A percentile compares a stretch with the other conserved stretches of the same genome.
Conservation (phyloP, 2,113 vertebrate species). For the Neopipo cinnamomea region DNA sequence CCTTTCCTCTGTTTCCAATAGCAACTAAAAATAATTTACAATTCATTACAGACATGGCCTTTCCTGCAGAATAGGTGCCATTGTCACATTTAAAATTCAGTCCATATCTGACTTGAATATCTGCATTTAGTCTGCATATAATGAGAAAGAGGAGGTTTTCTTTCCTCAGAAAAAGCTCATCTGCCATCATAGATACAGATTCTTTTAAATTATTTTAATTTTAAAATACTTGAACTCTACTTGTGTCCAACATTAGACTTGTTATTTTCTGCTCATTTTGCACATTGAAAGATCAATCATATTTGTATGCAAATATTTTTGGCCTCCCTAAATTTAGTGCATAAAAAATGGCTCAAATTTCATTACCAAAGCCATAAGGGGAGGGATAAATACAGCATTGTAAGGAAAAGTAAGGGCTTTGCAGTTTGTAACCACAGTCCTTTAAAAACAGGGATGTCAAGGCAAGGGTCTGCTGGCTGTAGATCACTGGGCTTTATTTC, state of each 20-base stretch:
- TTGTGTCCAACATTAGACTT: neutral
- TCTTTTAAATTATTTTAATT: neutral
- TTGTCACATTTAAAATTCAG: neutral
- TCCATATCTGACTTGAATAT: neutral
- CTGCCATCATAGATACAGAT: neutral
- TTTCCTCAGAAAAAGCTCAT: neutral
- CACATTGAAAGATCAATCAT: neutral
- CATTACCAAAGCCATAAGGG: neutral
- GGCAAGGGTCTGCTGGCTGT: rapidly evolving
- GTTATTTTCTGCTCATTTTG: neutral
- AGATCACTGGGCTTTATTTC: neutral
- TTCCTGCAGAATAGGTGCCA: neutral
- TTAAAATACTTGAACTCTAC: neutral
- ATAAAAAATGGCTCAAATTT: neutral
- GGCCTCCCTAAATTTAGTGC: neutral
- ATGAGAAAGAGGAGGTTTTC: neutral
- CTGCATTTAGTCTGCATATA: neutral
- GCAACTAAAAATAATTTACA: constrained; percentile 48
- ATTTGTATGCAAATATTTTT: constrained; percentile 49
- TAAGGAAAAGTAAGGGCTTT: neutral
- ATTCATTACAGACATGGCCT: neutral
- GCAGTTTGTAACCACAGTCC: neutral
- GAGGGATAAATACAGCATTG: neutral
- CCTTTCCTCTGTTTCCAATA: neutral
- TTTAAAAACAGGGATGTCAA: neutral